Evolutionary conservation across 2,797 vertebrate genomes (phyloP).

Genomic region (Microctenopoma stevenorrisi): DNA sequence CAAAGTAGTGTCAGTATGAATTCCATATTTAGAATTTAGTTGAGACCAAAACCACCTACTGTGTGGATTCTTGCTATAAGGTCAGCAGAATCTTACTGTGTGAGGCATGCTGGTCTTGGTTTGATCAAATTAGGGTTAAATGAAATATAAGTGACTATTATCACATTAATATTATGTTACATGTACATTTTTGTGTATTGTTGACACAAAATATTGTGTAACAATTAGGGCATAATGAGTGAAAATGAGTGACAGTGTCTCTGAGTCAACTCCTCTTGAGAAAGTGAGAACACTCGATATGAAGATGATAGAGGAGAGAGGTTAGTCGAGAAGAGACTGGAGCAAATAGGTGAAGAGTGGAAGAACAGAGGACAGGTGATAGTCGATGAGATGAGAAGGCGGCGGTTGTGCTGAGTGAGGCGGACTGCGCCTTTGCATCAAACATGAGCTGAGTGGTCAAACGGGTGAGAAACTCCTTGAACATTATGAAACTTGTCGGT

Average conservation of each 20-base stretch:
- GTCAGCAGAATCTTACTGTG: background rate
- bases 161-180: background rate
- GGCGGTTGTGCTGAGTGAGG: conserved; percentile 42
- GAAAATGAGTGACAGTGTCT: background rate
- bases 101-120: background rate
- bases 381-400: conserved; percentile 25
- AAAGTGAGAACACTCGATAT: conserved; percentile 16
- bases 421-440: conserved; percentile 42
- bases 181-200: no score
- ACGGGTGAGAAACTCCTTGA: conserved; percentile 33
- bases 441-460: conserved; percentile 35
- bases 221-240: background rate
- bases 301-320: conserved; percentile 17
- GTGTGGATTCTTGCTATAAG: conserved; percentile 1
- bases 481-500: conserved; percentile 48
- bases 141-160: no score
- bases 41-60: conserved; percentile 9
- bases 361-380: conserved; percentile 13
- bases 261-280: conserved; percentile 17
- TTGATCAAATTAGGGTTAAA: background rate
- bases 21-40: conserved; percentile 14
- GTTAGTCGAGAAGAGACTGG: conserved; percentile 29
- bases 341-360: conserved; percentile 24
- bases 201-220: no score
- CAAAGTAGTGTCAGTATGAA: conserved; percentile 9